Evolutionary conservation across 2,888 invertebrate genomes (phyloP), one percentile per base, ranked within the genome.

Genomic region (Ochlodes sylvanus): DNA sequence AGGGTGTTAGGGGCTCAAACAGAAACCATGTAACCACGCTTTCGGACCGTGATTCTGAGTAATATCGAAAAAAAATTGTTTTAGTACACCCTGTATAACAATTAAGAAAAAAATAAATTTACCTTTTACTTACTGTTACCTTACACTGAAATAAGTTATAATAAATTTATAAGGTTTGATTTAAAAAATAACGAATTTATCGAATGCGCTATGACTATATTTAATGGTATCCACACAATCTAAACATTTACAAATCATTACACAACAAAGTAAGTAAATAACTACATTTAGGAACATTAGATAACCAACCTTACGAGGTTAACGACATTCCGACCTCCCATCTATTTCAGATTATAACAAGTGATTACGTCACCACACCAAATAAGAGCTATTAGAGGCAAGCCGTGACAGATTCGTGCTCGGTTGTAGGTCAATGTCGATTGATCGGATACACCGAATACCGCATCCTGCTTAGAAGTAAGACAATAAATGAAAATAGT

Each of bases 371-470:
- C 65, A 65, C 60, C 52, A 42, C 41, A 52, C 41, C 47, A 58
- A 58, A 66, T 54, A 27, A 52, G 54, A 50, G 50, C 50, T 19
- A 50, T 58, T 66, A 58, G 65, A 65, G 12, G 34, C 50, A 21
- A 50, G 57, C 57, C 27, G 19, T 52, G 50, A 58, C 57, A 63
- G 47, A 57, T 58, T 50, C 50, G 44, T 57, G 27, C 17, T 15
- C n/a, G 32, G 19, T 52, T 58, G 58, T 65, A 58, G 65, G 65
- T 65, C 65, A 65, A 58, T 50, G 65, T 52, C 65, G 50, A 15
- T 47, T 38, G 38, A 15, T 50, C 38, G 32, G 27, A 65, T 65
- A 5, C 21, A 21, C n/a, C 14, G 54, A 7, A 27, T 27, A 7
- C 52, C 3, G 27, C 27, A 19, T 19, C 50, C 50, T 50, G 50